phyloP scores from a whole-genome alignment of 2,113 vertebrate genomes.

The Cisticola juncidis region DNA sequence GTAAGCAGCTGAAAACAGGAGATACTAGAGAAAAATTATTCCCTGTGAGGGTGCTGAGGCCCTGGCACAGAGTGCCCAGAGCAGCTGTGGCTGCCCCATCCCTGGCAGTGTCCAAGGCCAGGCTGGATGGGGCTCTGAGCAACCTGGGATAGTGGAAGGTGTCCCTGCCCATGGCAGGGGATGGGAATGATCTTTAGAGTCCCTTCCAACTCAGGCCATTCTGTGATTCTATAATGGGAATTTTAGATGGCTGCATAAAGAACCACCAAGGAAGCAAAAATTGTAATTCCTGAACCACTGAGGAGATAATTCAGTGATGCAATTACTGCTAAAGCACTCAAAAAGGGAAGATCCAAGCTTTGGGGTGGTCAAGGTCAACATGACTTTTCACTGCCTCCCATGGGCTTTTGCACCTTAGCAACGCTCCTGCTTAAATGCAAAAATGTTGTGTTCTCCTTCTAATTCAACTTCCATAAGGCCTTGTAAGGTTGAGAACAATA shows the following conservation, averaged over 20 bases:
- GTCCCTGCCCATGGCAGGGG: not conserved
- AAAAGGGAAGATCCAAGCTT: not conserved
- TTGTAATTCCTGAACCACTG: not conserved
- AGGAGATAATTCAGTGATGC: not conserved
- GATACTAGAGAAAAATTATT: not conserved
- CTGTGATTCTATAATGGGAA: not conserved
- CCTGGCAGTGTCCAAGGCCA: not conserved
- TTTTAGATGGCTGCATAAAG: not conserved
- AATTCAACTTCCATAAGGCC: not conserved
- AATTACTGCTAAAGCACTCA: not conserved
- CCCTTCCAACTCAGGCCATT: not conserved
- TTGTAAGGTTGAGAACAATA: not conserved
- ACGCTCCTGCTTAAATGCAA: not conserved
- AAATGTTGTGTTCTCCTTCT: not conserved
- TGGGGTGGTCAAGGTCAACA: not conserved
- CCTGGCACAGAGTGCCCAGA: not conserved
- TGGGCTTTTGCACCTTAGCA: not conserved
- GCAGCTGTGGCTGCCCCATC: not conserved
- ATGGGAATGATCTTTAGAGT: not conserved
- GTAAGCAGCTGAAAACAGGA: not conserved
- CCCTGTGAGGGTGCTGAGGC: accelerated
- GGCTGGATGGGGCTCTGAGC: not conserved
- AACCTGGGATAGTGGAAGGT: accelerated
- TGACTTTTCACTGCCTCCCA: not conserved
- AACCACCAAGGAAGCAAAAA: not conserved